Evolutionary conservation across 1,140 invertebrate genomes (phyloP).

Genomic region (Ylistrum balloti): DNA sequence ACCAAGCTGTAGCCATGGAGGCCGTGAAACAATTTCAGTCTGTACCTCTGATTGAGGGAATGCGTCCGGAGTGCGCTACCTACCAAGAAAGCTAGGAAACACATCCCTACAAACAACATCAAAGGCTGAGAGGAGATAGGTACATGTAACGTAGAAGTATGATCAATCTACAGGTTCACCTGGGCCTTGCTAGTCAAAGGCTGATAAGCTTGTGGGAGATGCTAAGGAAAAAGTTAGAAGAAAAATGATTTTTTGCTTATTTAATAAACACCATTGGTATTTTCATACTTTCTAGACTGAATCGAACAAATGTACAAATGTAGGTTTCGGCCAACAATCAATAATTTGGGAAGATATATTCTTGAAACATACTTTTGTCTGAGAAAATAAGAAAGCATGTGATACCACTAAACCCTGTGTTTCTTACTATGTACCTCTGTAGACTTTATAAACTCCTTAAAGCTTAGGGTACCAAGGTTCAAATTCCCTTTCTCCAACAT

Average conservation of each 20-base stretch:
- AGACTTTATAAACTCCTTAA: background rate
- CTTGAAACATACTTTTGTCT: background rate
- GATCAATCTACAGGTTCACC: conserved; percentile 1
- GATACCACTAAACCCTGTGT: background rate
- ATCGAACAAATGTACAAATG: background rate
- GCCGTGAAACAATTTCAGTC: conserved; percentile 18
- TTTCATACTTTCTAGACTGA: background rate
- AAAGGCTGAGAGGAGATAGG: background rate
- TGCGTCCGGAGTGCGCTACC: background rate
- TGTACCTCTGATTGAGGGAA: conserved; percentile 19
- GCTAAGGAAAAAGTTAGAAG: background rate
- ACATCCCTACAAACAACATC: background rate
- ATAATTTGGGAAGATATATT: background rate
- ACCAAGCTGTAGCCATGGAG: background rate
- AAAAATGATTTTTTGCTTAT: background rate
- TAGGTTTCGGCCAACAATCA: background rate
- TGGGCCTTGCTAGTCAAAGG: background rate
- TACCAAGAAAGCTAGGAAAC: conserved; percentile 33
- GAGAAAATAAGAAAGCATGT: background rate
- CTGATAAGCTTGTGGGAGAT: background rate
- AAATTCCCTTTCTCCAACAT: background rate
- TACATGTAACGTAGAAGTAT: background rate
- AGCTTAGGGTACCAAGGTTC: background rate
- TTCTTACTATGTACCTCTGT: background rate
- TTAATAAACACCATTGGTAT: background rate